Conservation (phyloP, 2,113 vertebrate genomes). For the Tragelaphus buxtoni region DNA sequence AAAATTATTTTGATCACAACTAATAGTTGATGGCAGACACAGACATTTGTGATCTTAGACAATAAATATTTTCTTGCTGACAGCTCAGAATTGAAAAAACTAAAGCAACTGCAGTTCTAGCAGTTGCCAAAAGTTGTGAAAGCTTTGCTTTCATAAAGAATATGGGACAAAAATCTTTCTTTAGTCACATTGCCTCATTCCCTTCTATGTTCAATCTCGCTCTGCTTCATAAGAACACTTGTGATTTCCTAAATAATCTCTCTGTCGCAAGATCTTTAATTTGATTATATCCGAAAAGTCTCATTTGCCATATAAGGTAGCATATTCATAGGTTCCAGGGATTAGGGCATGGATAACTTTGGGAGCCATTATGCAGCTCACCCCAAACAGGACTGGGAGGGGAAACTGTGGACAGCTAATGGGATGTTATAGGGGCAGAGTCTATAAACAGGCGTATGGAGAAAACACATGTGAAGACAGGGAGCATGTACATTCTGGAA, state of each 20-base stretch:
- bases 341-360: neutral
- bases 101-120: neutral
- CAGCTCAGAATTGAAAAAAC: neutral
- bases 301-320: neutral
- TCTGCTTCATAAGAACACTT: neutral
- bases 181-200: neutral
- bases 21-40: neutral
- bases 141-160: neutral
- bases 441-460: neutral
- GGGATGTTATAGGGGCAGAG: neutral
- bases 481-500: neutral
- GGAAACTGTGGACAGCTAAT: neutral
- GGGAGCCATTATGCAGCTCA: neutral
- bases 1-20: neutral
- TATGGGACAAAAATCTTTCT: neutral
- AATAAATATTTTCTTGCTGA: neutral
- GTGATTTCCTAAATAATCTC: neutral
- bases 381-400: neutral
- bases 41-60: neutral
- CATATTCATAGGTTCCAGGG: neutral
- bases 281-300: neutral
- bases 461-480: neutral
- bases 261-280: neutral
- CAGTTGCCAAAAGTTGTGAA: slow-evolving; percentile 17
- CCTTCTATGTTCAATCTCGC: neutral